Conservation (phyloP, 2,797 vertebrate genomes). For the Leptoclinus maculatus region DNA sequence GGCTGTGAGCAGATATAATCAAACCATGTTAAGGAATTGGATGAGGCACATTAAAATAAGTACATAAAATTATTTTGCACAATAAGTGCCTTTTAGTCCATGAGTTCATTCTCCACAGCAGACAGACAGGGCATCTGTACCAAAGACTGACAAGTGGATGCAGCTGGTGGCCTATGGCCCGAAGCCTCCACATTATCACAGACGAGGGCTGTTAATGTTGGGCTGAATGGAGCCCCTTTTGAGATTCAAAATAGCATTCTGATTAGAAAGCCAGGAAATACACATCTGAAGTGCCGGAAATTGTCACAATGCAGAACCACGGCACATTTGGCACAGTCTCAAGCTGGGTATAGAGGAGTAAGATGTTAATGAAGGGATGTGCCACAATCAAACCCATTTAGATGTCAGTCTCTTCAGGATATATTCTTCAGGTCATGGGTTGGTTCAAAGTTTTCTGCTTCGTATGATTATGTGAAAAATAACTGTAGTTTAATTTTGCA, state of each 20-base stretch:
- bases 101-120: conserved; percentile 70
- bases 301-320: conserved; percentile 84
- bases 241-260: conserved; percentile 87
- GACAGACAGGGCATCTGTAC: conserved; percentile 84
- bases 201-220: conserved; percentile 83
- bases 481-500: not conserved
- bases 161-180: conserved; percentile 87
- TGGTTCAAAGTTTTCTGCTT: conserved; percentile 40
- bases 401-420: conserved; percentile 42
- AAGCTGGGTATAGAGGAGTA: conserved; percentile 78
- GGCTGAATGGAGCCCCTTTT: conserved; percentile 83
- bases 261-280: conserved; percentile 89
- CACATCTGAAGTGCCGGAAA: conserved; percentile 86
- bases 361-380: conserved; percentile 77
- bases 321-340: conserved; percentile 83
- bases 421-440: conserved; percentile 33
- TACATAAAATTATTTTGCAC: conserved; percentile 74
- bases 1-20: conserved; percentile 74
- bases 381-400: conserved; percentile 65
- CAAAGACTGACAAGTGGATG: conserved; percentile 85
- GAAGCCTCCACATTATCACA: conserved; percentile 81
- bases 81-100: conserved; percentile 80
- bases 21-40: conserved; percentile 77
- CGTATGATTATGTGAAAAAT: not conserved
- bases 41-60: conserved; percentile 77